Evolutionary conservation across 2,888 invertebrate genomes (phyloP).

Genomic region (Agrotis segetum): DNA sequence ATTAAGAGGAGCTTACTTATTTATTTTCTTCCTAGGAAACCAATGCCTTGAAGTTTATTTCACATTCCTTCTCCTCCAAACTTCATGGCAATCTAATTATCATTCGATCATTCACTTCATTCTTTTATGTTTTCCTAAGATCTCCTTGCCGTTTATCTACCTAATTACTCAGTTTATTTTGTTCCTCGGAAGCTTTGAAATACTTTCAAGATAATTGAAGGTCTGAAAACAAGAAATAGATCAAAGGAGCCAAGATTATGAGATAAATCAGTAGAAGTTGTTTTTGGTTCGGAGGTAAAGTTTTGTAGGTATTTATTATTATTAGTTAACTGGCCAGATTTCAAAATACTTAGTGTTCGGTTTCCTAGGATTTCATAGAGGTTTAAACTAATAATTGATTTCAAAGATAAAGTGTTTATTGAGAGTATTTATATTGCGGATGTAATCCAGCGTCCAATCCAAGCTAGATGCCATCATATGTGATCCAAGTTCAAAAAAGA

Average conservation of each 20-base stretch:
- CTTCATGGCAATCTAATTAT: slow-evolving; percentile 28
- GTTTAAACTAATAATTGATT: too few species aligned
- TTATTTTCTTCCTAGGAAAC: slow-evolving; percentile 19
- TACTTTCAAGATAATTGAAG: slow-evolving; percentile 35
- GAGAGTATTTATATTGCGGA: too few species aligned
- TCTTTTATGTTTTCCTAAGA: slow-evolving; percentile 32
- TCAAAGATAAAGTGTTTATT: too few species aligned
- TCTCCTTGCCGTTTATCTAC: slow-evolving; percentile 22
- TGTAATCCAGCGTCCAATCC: too few species aligned
- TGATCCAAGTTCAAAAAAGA: too few species aligned
- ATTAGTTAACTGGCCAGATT: background rate
- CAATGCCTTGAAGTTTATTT: slow-evolving; percentile 20
- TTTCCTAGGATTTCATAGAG: background rate
- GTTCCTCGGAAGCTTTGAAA: slow-evolving; percentile 22
- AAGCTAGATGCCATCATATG: too few species aligned
- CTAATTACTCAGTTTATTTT: slow-evolving; percentile 36
- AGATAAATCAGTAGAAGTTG: slow-evolving; percentile 7
- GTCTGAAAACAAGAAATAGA: slow-evolving; percentile 22
- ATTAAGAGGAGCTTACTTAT: slow-evolving; percentile 10
- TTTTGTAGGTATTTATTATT: slow-evolving; percentile 23
- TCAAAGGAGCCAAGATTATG: slow-evolving; percentile 36
- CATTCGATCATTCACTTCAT: slow-evolving; percentile 32
- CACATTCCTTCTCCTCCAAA: slow-evolving; percentile 16
- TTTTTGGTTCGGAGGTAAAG: slow-evolving; percentile 1
- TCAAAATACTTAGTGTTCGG: background rate